Evolutionary conservation across 2,888 invertebrate species (phyloP).

Genomic region (Papilio protenor): DNA sequence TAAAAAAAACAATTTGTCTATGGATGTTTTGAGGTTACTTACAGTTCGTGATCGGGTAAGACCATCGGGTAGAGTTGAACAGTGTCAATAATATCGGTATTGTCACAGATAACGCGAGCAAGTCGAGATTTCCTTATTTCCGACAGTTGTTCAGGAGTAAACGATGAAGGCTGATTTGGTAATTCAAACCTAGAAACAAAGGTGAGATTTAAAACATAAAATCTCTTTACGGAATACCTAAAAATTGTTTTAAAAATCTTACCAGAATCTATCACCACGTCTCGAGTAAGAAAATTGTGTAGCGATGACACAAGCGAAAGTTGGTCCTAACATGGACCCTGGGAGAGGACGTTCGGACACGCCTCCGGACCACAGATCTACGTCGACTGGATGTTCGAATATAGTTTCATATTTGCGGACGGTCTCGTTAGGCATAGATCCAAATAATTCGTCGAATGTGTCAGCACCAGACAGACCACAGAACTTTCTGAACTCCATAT

Average conservation of each 20-base stretch:
- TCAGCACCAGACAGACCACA: conserved; percentile 92
- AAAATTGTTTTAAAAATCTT: conserved; percentile 50
- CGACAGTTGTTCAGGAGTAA: conserved; percentile 92
- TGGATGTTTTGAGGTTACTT: conserved; percentile 72
- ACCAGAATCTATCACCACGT: conserved; percentile 96
- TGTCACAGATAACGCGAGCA: conserved; percentile 94
- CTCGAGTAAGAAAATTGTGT: conserved; percentile 95
- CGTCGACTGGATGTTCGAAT: conserved; percentile 95
- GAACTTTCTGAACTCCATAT: conserved; percentile 96
- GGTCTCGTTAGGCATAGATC: conserved; percentile 95
- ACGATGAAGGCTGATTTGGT: conserved; percentile 95
- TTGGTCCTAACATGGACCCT: conserved; percentile 96
- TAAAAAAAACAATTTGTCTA: background rate
- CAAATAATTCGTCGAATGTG: conserved; percentile 91
- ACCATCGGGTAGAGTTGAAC: conserved; percentile 97
- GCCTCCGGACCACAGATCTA: conserved; percentile 97
- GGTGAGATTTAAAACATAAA: background rate
- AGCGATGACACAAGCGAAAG: conserved; percentile 97
- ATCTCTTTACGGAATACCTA: background rate
- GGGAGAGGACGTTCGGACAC: conserved; percentile 95
- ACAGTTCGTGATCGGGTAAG: conserved; percentile 96
- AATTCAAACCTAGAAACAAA: conserved; percentile 88
- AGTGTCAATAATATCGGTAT: conserved; percentile 95
- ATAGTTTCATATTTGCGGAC: conserved; percentile 92
- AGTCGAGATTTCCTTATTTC: conserved; percentile 93